Percentiles rank a stretch among this genome's conserved stretches.
Conservation (phyloP, 2,797 vertebrate genomes). For the Streptopelia turtur region DNA sequence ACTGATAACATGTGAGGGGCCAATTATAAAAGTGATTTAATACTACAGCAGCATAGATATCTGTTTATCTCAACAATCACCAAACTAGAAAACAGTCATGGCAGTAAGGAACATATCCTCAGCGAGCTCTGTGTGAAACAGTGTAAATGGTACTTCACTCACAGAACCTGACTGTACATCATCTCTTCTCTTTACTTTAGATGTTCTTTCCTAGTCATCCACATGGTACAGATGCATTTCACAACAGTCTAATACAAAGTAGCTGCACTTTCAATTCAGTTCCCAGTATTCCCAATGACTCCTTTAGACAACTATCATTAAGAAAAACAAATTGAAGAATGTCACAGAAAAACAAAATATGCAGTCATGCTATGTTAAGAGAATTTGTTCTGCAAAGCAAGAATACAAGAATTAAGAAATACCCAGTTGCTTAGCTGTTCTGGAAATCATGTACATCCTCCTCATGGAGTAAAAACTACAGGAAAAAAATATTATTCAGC, state of each 20-base stretch:
- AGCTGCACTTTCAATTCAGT: neutral
- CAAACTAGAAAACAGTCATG: neutral
- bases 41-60: neutral
- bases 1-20: accelerated
- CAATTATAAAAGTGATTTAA: neutral
- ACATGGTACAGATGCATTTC: neutral
- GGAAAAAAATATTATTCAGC: neutral
- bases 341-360: accelerated
- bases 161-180: neutral
- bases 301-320: neutral
- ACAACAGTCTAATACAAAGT: neutral
- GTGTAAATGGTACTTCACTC: neutral
- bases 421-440: neutral
- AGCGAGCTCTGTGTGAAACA: neutral
- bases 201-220: neutral
- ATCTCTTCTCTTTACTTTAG: neutral
- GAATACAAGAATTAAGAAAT: neutral
- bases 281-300: neutral
- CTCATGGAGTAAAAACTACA: neutral
- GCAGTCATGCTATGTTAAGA: neutral
- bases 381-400: neutral
- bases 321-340: neutral
- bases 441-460: neutral
- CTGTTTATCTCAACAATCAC: neutral
- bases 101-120: neutral